These are phyloP conservation scores for Rhorus exstirpatorius DNA, from an alignment of 2,888 invertebrate genomes.

Conservation along the genomic window DNA sequence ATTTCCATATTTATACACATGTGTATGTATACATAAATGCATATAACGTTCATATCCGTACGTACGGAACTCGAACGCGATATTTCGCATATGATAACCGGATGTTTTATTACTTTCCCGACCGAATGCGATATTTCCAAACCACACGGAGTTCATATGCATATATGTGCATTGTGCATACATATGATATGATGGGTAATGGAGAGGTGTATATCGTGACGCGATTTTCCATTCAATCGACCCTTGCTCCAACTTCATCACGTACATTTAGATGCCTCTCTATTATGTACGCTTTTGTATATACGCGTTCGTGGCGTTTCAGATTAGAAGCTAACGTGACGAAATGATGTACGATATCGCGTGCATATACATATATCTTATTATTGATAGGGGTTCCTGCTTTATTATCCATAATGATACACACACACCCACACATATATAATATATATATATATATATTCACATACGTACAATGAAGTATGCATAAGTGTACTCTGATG, in stretches of 20 bases:
- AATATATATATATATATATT: conserved; percentile 3
- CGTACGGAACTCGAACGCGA: conserved; percentile 40
- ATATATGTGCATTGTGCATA: neutral
- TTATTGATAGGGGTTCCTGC: conserved; percentile 39
- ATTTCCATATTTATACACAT: neutral
- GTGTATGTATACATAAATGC: conserved; percentile 8
- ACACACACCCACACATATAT: too few relatives aligned
- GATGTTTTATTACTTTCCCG: conserved; percentile 71
- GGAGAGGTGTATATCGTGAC: conserved; percentile 56
- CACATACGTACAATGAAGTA: neutral
- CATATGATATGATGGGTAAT: conserved; percentile 23
- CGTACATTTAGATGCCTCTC: conserved; percentile 39
- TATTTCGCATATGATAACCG: conserved; percentile 65
- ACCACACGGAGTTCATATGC: conserved; percentile 2
- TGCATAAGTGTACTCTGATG: conserved; percentile 27
- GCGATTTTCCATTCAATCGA: conserved; percentile 67
- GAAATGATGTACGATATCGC: conserved; percentile 64
- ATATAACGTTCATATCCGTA: conserved; percentile 4
- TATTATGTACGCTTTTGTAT: neutral
- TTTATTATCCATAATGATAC: conserved; percentile 10
- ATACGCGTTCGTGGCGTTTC: conserved; percentile 60
- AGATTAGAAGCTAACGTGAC: conserved; percentile 66
- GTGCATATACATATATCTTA: conserved; percentile 36
- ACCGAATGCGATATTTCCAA: conserved; percentile 43
- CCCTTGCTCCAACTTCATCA: conserved; percentile 56